Evolutionary conservation across 2,113 vertebrate genomes (phyloP).

Genomic region (Takifugu flavidus): DNA sequence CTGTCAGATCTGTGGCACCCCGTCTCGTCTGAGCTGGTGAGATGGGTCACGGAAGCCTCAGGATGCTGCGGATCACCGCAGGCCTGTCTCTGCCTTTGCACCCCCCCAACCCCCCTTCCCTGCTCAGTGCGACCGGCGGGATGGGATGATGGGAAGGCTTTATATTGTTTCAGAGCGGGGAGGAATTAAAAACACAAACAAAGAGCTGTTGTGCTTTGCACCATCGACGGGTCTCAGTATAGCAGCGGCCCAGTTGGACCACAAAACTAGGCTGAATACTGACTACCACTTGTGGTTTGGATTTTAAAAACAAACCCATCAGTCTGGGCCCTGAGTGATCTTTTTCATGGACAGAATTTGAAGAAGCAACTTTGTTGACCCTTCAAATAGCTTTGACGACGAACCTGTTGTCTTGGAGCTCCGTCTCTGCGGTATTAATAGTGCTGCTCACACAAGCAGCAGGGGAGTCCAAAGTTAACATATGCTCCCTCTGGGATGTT

Average conservation of each 20-base stretch:
- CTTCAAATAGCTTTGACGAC: slow-evolving; percentile 11
- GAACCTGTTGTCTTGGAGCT: slow-evolving; percentile 43
- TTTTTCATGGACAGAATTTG: slow-evolving; percentile 1
- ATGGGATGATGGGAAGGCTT: slow-evolving; percentile 40
- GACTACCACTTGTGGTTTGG: slow-evolving; percentile 2
- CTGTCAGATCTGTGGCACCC: slow-evolving; percentile 53
- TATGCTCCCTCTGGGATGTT: slow-evolving; percentile 35
- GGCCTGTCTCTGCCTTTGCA: slow-evolving; percentile 52
- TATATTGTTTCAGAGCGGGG: slow-evolving; percentile 31
- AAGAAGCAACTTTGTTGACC: slow-evolving; percentile 9
- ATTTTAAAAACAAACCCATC: slow-evolving; percentile 6
- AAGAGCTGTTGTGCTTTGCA: slow-evolving; percentile 28
- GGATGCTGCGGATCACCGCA: slow-evolving; percentile 67
- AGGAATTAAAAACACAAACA: slow-evolving; percentile 58
- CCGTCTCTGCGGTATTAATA: slow-evolving; percentile 54
- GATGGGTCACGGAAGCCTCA: slow-evolving; percentile 57
- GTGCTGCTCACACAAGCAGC: slow-evolving; percentile 54
- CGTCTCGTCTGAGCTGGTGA: slow-evolving; percentile 48
- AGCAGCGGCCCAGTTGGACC: slow-evolving; percentile 38
- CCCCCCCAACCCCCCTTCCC: not conserved
- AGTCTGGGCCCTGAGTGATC: slow-evolving; percentile 13
- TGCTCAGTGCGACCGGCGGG: slow-evolving; percentile 44
- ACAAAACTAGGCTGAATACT: slow-evolving; percentile 8
- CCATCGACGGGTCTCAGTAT: slow-evolving; percentile 43
- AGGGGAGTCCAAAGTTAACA: slow-evolving; percentile 44